Percentiles rank a stretch among this genome's conserved stretches.
Conservation (phyloP, 2,797 vertebrate genomes). For the Falco naumanni region DNA sequence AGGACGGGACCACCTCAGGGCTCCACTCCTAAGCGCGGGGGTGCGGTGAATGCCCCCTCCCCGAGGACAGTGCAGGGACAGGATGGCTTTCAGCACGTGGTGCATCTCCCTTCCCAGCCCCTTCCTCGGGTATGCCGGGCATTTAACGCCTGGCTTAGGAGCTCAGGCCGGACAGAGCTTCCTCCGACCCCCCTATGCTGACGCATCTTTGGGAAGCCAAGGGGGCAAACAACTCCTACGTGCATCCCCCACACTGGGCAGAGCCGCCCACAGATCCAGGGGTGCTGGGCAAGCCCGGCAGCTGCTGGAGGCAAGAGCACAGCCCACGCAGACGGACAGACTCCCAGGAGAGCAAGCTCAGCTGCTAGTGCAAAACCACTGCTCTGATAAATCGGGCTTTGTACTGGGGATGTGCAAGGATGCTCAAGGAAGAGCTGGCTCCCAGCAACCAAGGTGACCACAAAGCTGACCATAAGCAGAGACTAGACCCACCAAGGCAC, state of each 20-base stretch:
- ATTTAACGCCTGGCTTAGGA: not conserved
- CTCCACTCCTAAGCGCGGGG: rapidly evolving
- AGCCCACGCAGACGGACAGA: not conserved
- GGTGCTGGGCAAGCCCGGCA: not conserved
- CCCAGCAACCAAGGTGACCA: not conserved
- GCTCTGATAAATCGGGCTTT: not conserved
- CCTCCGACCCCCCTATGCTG: not conserved
- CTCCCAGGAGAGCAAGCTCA: not conserved
- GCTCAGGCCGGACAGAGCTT: not conserved
- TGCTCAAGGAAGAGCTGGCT: not conserved
- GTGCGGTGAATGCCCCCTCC: not conserved
- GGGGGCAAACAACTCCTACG: not conserved
- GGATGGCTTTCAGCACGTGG: rapidly evolving
- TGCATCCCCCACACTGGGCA: not conserved
- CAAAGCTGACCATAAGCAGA: not conserved
- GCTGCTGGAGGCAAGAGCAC: not conserved
- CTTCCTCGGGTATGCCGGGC: rapidly evolving
- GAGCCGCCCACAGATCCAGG: not conserved
- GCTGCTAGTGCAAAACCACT: not conserved
- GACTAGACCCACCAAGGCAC: not conserved
- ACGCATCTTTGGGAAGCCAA: not conserved
- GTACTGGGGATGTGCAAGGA: not conserved
- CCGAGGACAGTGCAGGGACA: rapidly evolving
- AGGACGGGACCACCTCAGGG: not conserved
- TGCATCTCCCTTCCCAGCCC: not conserved